Evolutionary conservation across 2,797 vertebrate genomes (phyloP).

Genomic region (Caiman crocodilus): DNA sequence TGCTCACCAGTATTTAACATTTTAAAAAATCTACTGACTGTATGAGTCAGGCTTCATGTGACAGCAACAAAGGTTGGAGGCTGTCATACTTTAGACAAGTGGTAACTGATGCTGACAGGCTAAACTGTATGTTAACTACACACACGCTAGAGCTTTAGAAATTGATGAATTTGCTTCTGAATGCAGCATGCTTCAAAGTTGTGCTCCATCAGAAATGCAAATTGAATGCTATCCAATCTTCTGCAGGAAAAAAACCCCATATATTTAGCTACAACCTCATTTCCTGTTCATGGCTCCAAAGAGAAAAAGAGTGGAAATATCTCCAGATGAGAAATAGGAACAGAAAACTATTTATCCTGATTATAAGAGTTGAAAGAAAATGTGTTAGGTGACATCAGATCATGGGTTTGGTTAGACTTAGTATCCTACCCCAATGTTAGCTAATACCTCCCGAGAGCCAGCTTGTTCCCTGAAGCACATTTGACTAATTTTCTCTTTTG

Average conservation of each 20-base stretch:
- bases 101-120: not conserved
- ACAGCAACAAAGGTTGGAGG: not conserved
- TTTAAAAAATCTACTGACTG: not conserved
- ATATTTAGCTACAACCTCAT: not conserved
- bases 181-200: too few species aligned
- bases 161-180: not conserved
- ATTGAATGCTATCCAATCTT: fast-evolving
- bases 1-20: not conserved
- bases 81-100: not conserved
- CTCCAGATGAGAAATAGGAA: not conserved
- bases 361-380: not conserved
- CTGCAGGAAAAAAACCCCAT: not conserved
- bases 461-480: not conserved
- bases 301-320: not conserved
- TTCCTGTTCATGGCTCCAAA: not conserved
- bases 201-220: not conserved
- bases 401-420: not conserved
- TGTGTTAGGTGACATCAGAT: not conserved
- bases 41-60: not conserved
- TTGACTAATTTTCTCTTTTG: not conserved
- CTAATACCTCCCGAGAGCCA: not conserved
- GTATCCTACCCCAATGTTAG: not conserved
- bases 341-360: fast-evolving
- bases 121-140: not conserved
- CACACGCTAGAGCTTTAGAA: not conserved